Conservation (phyloP, 2,797 vertebrate species). For the Champsocephalus esox region DNA sequence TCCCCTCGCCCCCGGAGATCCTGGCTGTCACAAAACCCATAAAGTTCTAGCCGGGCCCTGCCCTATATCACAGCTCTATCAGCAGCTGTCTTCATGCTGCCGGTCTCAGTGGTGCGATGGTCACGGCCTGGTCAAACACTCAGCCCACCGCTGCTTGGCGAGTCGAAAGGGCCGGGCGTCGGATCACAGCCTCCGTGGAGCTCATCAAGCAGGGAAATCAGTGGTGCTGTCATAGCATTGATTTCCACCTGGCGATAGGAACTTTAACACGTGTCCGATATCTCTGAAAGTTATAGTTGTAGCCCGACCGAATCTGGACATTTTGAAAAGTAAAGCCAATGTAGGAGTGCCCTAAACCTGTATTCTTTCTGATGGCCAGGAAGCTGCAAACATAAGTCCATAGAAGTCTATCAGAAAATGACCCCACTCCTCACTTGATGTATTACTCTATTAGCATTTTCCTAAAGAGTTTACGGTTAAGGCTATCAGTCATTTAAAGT, state of each 20-base stretch:
- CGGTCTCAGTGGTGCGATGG: conserved; percentile 43
- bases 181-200: conserved; percentile 5
- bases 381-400: no score
- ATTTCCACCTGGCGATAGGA: conserved; percentile 2
- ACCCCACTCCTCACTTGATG: no score
- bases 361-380: no score
- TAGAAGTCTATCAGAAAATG: no score
- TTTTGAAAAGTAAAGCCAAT: no score
- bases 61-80: conserved; percentile 65
- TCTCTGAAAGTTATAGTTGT: background rate
- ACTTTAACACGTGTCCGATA: background rate
- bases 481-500: no score
- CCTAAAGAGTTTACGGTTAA: no score
- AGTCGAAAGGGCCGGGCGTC: conserved; percentile 17
- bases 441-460: no score
- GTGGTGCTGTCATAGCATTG: background rate
- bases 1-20: conserved; percentile 14
- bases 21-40: conserved; percentile 50
- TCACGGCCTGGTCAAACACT: conserved; percentile 42
- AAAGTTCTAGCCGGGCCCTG: conserved; percentile 36
- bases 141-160: conserved; percentile 19
- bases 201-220: conserved; percentile 7
- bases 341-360: no score
- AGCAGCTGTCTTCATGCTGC: conserved; percentile 41
- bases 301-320: background rate